Evolutionary conservation across 2,888 invertebrate genomes (phyloP).

Genomic region (Pocota personata): DNA sequence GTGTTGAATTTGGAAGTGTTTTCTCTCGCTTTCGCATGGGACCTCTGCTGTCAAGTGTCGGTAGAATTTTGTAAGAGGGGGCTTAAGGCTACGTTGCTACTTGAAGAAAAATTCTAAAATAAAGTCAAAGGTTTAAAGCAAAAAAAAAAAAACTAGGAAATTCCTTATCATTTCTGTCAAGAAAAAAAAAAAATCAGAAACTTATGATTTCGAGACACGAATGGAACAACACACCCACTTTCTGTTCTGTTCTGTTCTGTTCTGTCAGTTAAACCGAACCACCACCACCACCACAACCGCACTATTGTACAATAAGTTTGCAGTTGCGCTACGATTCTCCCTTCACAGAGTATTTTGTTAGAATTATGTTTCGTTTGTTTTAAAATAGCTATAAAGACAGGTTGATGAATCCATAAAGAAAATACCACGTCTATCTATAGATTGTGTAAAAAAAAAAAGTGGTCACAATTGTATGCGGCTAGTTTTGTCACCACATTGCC

Average conservation of each 20-base stretch:
- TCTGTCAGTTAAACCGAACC: conserved; percentile 3
- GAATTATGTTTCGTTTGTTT: conserved; percentile 38
- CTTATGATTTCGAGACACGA: background rate
- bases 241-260: conserved; percentile 14
- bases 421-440: conserved; percentile 31
- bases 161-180: background rate
- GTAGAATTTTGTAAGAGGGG: conserved; percentile 8
- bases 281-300: background rate
- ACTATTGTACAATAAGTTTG: conserved; percentile 46
- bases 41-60: conserved; percentile 65
- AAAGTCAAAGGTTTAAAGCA: background rate
- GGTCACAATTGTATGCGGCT: conserved; percentile 7
- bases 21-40: conserved; percentile 9
- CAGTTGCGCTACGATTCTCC: conserved; percentile 53
- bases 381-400: conserved; percentile 56
- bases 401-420: conserved; percentile 50
- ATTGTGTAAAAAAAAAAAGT: background rate
- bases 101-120: background rate
- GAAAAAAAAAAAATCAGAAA: background rate
- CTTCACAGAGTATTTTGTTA: background rate
- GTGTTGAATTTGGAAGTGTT: background rate
- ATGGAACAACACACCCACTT: conserved; percentile 47
- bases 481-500: conserved; percentile 6
- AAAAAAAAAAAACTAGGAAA: background rate
- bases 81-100: background rate